phyloP scores from a whole-genome alignment of 2,113 vertebrate genomes.

The Menidia beryllina region DNA sequence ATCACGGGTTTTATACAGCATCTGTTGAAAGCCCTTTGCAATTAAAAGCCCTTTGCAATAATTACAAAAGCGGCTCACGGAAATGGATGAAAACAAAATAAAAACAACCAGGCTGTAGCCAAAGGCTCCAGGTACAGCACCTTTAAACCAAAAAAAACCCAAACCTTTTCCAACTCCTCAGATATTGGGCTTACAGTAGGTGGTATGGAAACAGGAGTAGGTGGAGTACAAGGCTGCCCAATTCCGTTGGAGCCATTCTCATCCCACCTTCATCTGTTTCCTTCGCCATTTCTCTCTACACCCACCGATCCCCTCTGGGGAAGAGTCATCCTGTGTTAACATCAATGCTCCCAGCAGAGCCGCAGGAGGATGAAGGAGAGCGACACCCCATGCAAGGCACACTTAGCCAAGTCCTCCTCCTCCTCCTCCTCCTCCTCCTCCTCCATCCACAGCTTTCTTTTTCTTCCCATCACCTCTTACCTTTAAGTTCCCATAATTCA shows the following conservation, averaged over 20 bases:
- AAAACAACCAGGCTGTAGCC: slow-evolving; percentile 9
- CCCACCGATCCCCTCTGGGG: slow-evolving; percentile 55
- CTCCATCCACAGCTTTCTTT: background rate
- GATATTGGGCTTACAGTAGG: slow-evolving; percentile 37
- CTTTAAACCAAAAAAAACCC: too few relatives aligned
- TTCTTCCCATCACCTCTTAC: background rate
- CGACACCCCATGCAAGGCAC: slow-evolving; percentile 21
- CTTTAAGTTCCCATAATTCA: background rate
- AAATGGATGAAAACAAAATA: slow-evolving; percentile 30
- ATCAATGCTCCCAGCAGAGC: slow-evolving; percentile 60
- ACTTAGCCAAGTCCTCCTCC: slow-evolving; percentile 28
- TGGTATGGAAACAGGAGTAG: slow-evolving; percentile 20
- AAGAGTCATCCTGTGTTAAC: slow-evolving; percentile 69
- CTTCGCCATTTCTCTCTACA: slow-evolving; percentile 29
- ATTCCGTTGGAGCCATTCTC: slow-evolving; percentile 55
- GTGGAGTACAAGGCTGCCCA: slow-evolving; percentile 22
- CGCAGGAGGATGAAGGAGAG: slow-evolving; percentile 31
- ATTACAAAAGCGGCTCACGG: slow-evolving; percentile 33
- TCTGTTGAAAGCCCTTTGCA: slow-evolving; percentile 33
- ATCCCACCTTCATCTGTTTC: slow-evolving; percentile 42
- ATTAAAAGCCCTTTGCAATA: background rate
- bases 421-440: slow-evolving; percentile 1
- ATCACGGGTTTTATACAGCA: slow-evolving; percentile 45
- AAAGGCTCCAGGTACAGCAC: background rate
- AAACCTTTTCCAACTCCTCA: slow-evolving; percentile 24